Evolutionary conservation across 1,140 invertebrate genomes (phyloP), one percentile per base, ranked within the genome.

Genomic region (Drosophila persimilis): DNA sequence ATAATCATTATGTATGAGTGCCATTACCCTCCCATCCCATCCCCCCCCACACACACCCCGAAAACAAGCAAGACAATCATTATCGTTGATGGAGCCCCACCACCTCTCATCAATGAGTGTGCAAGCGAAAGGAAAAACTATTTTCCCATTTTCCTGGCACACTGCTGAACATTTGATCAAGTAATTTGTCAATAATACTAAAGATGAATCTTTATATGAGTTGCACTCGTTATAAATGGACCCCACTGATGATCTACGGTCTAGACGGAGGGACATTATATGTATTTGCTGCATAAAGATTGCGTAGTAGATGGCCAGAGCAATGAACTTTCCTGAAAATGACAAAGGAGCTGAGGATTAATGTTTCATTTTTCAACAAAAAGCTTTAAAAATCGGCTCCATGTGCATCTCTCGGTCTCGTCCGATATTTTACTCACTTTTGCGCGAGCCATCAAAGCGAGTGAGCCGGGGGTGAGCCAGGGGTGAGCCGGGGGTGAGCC

Each of bases 1-100:
- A 84, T 84, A 86, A 84, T 86, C 80, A 85, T 84, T 84, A 84
- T 84, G 77, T 85, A 84, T 69, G 75, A 83, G 71, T 71, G 61
- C 80, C 76, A 85, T 83, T 83, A 75, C 35, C 35, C 13, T 69
- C 48, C 65, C 65, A 60, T 20, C 26, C 29, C 29, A 53, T 22
- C 29, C 6, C 5, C 15, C 13, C 53, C 44, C 56, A n/a, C 9
- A 41, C 48, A 54, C 15, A 45, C 41, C 47, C 53, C 44, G 65
- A 53, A 56, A 60, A 43, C 55, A 52, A 74, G 67, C 56, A 63
- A 84, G 57, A 59, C 73, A 71, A 83, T 83, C 59, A 78, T 81
- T 81, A 83, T 83, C 74, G 73, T 73, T 81, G 51, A 45, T 54
- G 54, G 22, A n/a, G 6, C 47, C 52, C 22, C 22, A 15, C 26